These are phyloP conservation scores for Indicator indicator DNA, from an alignment of 2,113 vertebrate species.

Conservation along the genomic window DNA sequence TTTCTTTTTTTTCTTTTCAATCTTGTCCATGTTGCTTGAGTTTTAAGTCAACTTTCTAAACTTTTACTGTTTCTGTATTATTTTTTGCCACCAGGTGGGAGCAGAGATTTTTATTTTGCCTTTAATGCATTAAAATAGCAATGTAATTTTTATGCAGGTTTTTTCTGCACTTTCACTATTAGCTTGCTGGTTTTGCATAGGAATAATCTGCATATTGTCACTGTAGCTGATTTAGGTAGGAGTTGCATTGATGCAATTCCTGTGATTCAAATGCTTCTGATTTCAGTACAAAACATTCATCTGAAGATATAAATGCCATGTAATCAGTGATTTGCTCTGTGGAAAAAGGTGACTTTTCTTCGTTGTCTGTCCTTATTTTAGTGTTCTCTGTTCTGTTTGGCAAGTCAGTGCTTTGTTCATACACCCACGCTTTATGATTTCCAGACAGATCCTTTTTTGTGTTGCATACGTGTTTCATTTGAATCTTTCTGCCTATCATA, in stretches of 20 bases:
- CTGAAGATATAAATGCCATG: not conserved
- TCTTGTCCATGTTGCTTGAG: not conserved
- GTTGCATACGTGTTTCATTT: not conserved
- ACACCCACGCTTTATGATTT: not conserved
- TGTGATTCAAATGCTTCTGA: not conserved
- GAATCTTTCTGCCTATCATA: not conserved
- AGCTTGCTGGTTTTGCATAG: not conserved
- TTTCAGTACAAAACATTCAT: fast-evolving
- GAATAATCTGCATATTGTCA: not conserved
- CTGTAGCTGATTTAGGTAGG: not conserved
- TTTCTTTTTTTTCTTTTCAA: not conserved
- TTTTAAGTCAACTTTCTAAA: not conserved
- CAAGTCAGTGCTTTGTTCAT: not conserved
- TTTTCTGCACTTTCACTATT: not conserved
- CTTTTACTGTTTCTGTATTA: not conserved
- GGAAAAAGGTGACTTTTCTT: not conserved
- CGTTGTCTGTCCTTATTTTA: not conserved
- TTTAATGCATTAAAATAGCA: not conserved
- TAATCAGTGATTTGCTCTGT: not conserved
- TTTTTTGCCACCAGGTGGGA: slow-evolving; percentile 1
- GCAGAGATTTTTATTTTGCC: not conserved
- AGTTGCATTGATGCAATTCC: not conserved
- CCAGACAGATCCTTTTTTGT: not conserved
- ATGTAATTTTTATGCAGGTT: not conserved
- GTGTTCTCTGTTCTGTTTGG: not conserved